These are phyloP conservation scores for Remorina albescens DNA, from an alignment of 2,797 vertebrate genomes.

Conservation along the genomic window DNA sequence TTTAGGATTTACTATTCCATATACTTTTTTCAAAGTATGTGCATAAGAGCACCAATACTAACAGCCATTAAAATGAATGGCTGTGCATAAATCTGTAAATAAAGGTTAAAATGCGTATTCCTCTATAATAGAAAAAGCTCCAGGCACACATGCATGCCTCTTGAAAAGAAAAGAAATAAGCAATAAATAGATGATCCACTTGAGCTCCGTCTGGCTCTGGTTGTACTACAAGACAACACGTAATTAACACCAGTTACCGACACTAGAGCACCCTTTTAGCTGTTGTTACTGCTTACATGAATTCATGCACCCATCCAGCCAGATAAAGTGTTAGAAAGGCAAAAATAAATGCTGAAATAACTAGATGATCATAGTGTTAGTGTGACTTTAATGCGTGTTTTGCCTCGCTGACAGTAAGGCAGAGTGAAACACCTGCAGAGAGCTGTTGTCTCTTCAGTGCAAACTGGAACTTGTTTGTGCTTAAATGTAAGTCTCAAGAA, in stretches of 20 bases:
- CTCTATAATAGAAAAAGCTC: constrained; percentile 10
- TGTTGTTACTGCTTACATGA: constrained; percentile 48
- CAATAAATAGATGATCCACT: constrained; percentile 33
- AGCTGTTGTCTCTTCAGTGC: background rate
- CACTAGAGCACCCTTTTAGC: constrained; percentile 39
- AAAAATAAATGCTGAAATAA: constrained; percentile 39
- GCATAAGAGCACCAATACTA: constrained; percentile 6
- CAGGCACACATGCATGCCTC: background rate
- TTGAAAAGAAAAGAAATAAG: constrained; percentile 6
- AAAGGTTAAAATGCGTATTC: background rate
- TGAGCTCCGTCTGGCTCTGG: constrained; percentile 34
- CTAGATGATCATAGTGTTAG: background rate
- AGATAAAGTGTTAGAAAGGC: constrained; percentile 29
- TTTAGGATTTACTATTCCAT: background rate
- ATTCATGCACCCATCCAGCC: constrained; percentile 21
- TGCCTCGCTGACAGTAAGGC: background rate
- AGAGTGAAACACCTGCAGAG: background rate
- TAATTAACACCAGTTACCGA: constrained; percentile 60
- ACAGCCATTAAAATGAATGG: constrained; percentile 3
- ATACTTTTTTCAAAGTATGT: background rate
- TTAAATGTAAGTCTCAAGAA: background rate
- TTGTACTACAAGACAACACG: constrained; percentile 53
- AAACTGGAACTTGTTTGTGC: too few species aligned
- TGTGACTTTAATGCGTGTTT: too few species aligned
- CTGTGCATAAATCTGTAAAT: background rate